Conservation (phyloP, 2,888 invertebrate species). For the Morpho deidamia region DNA sequence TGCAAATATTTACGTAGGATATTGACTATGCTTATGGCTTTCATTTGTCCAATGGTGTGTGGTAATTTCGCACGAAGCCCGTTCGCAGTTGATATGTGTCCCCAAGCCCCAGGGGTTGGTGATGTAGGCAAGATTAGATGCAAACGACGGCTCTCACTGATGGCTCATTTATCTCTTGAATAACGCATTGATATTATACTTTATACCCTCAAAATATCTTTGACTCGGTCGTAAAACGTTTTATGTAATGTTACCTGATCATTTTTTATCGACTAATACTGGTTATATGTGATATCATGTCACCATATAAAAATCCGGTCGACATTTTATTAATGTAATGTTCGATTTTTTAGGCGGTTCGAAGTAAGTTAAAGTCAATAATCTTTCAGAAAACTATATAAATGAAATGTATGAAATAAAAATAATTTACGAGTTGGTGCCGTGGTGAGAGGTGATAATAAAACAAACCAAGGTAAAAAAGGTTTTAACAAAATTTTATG, state of each 20-base stretch:
- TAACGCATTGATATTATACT: slow-evolving; percentile 63
- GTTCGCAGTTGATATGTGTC: slow-evolving; percentile 37
- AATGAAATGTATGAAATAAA: too few relatives aligned
- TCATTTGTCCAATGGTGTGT: slow-evolving; percentile 26
- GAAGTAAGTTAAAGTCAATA: too few relatives aligned
- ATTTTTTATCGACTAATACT: background rate
- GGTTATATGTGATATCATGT: too few relatives aligned
- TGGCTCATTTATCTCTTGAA: slow-evolving; percentile 73
- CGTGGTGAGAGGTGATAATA: too few relatives aligned
- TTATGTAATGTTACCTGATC: background rate
- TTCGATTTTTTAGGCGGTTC: too few relatives aligned
- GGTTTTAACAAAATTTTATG: too few relatives aligned
- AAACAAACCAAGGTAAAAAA: too few relatives aligned
- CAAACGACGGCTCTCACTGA: slow-evolving; percentile 66
- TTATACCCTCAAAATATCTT: slow-evolving; percentile 27
- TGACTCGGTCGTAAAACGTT: background rate
- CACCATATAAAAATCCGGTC: too few relatives aligned
- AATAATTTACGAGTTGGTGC: too few relatives aligned
- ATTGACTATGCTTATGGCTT: slow-evolving; percentile 22
- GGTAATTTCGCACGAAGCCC: slow-evolving; percentile 33
- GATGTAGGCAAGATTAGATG: slow-evolving; percentile 66
- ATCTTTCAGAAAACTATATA: too few relatives aligned
- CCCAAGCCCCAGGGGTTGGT: slow-evolving; percentile 44
- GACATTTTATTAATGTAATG: too few relatives aligned
- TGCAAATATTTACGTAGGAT: slow-evolving; percentile 14